Conservation (phyloP, 1,140 invertebrate species). For the Trinorchestia longiramus region DNA sequence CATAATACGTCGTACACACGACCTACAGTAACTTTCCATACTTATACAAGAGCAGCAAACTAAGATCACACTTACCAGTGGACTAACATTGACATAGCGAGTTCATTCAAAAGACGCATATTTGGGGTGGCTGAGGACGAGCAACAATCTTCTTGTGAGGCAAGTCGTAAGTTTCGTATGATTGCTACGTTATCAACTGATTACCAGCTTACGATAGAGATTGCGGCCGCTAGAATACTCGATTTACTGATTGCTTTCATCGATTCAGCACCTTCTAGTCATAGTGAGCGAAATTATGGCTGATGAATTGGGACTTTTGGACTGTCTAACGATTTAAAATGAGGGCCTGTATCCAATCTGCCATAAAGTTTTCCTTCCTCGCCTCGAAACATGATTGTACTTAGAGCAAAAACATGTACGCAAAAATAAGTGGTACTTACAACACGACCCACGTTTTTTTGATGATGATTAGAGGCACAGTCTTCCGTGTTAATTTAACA, state of each 20-base stretch:
- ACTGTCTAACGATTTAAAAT: conserved; percentile 9
- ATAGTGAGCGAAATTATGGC: background rate
- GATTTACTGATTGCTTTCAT: conserved; percentile 9
- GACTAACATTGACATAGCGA: background rate
- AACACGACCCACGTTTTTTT: background rate
- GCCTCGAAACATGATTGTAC: background rate
- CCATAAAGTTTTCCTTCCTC: background rate
- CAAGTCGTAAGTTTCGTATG: background rate
- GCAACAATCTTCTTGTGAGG: background rate
- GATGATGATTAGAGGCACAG: background rate
- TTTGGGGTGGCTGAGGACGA: background rate
- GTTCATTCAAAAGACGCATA: background rate
- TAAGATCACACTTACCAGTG: background rate
- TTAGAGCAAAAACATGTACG: background rate
- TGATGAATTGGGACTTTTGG: background rate
- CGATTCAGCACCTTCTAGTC: background rate
- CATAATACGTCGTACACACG: too few relatives aligned
- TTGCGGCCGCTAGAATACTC: conserved; percentile 5
- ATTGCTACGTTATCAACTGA: background rate
- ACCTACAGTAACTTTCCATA: background rate
- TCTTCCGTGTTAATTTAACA: background rate
- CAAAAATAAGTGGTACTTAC: too few relatives aligned
- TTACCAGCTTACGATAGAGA: background rate
- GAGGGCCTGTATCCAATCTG: background rate
- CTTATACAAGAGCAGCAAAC: background rate